phyloP scores from a whole-genome alignment of 53 echinoderm and acorn worm species.

The Paracentrotus lividus region DNA sequence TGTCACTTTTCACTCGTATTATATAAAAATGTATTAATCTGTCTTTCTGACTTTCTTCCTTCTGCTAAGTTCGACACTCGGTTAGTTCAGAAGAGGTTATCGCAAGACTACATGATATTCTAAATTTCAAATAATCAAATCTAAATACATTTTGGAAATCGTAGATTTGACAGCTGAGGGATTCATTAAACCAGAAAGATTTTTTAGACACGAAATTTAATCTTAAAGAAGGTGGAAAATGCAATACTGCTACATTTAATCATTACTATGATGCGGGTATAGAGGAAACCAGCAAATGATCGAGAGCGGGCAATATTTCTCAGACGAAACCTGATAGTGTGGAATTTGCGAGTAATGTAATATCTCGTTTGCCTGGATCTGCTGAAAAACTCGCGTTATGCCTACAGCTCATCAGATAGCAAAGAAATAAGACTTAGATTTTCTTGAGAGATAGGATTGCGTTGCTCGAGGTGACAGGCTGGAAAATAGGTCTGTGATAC shows the following conservation, averaged over 20 bases:
- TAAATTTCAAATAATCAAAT: too few species aligned
- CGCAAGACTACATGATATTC: too few species aligned
- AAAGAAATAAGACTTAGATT: slow-evolving; percentile 3
- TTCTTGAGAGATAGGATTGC: slow-evolving; percentile 20
- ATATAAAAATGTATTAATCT: neutral
- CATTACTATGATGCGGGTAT: neutral
- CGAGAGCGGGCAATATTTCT: slow-evolving; percentile 6
- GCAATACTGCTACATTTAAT: neutral
- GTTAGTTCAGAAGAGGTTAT: too few species aligned
- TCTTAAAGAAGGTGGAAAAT: neutral
- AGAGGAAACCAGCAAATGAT: neutral
- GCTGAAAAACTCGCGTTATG: neutral
- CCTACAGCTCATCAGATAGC: slow-evolving; percentile 21
- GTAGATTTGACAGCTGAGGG: neutral
- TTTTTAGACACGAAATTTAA: neutral
- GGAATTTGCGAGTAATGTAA: slow-evolving; percentile 41
- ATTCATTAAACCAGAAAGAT: neutral
- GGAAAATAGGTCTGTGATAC: slow-evolving; percentile 3
- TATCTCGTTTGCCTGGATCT: slow-evolving; percentile 24
- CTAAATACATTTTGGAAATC: neutral
- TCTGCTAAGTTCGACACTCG: neutral
- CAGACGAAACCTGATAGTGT: slow-evolving; percentile 25
- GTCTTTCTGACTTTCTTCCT: neutral
- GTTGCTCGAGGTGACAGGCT: slow-evolving; percentile 32
- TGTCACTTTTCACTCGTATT: neutral